These are phyloP conservation scores for Coelopa frigida DNA, from an alignment of 1,140 invertebrate species.

Conservation along the genomic window DNA sequence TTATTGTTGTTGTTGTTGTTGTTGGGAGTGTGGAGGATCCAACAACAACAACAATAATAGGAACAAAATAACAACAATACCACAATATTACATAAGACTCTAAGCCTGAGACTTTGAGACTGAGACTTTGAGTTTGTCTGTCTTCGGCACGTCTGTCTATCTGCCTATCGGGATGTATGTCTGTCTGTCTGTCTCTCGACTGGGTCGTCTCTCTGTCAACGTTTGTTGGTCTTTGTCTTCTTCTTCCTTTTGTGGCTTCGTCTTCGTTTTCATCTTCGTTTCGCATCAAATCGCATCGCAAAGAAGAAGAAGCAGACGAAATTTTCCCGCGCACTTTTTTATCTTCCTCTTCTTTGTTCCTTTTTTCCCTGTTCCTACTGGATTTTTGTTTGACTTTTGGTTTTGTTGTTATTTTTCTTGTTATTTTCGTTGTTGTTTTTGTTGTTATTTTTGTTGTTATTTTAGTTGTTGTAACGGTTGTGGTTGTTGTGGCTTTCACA, in stretches of 20 bases:
- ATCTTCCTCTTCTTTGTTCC: conserved; percentile 10
- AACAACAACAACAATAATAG: too few relatives aligned
- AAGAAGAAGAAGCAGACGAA: conserved; percentile 1
- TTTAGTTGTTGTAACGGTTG: too few relatives aligned
- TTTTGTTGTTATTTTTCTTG: neutral
- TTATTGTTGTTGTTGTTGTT: too few relatives aligned
- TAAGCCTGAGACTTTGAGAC: conserved; percentile 2
- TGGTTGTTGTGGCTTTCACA: conserved; percentile 2
- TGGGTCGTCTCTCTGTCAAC: too few relatives aligned
- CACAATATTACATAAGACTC: too few relatives aligned
- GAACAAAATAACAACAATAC: neutral
- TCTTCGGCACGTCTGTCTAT: too few relatives aligned
- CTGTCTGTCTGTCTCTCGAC: neutral
- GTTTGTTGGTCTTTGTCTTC: too few relatives aligned
- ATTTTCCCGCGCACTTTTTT: conserved; percentile 34
- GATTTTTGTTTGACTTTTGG: neutral
- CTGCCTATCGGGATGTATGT: neutral
- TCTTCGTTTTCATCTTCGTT: neutral
- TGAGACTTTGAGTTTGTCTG: too few relatives aligned
- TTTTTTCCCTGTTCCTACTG: conserved; percentile 18
- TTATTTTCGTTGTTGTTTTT: neutral
- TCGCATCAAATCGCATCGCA: neutral
- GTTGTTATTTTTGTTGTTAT: neutral
- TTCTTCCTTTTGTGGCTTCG: neutral
- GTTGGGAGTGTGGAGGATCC: too few relatives aligned